phyloP scores from a whole-genome alignment of 1,140 invertebrate species.

The Polyergus mexicanus region DNA sequence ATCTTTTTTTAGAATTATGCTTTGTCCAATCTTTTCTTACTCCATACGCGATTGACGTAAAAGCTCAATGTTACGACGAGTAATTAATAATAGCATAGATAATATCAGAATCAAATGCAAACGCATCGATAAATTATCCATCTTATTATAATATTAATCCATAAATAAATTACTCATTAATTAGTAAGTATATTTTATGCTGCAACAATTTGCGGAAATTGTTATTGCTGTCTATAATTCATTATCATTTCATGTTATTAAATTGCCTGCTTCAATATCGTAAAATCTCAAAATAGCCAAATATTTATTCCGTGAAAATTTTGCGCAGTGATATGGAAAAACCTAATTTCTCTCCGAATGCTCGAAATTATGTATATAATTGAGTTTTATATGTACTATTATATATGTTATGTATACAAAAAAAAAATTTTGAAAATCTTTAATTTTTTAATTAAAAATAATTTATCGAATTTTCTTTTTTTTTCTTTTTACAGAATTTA shows the following conservation, averaged over 20 bases:
- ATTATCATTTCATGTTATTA: conserved; percentile 59
- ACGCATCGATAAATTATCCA: conserved; percentile 42
- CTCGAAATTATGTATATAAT: neutral
- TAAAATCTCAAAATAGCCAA: conserved; percentile 39
- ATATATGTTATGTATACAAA: too few species aligned
- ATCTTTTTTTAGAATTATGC: neutral
- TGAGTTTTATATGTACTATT: too few species aligned
- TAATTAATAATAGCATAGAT: conserved; percentile 42
- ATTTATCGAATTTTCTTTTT: neutral
- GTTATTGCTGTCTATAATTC: conserved; percentile 46
- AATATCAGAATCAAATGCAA: conserved; percentile 50
- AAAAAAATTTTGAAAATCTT: neutral
- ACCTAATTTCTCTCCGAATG: neutral
- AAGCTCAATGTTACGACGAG: conserved; percentile 14
- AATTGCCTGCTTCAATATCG: conserved; percentile 52
- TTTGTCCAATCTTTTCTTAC: neutral
- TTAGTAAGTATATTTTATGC: conserved; percentile 60
- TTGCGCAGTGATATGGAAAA: neutral
- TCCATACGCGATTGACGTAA: neutral
- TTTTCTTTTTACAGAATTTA: neutral
- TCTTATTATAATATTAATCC: conserved; percentile 57
- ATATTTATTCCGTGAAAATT: conserved; percentile 25
- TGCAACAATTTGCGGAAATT: conserved; percentile 46
- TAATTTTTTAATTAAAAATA: neutral
- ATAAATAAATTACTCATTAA: conserved; percentile 59